phyloP scores from a whole-genome alignment of 1,140 invertebrate genomes.

The Drosophila saltans region DNA sequence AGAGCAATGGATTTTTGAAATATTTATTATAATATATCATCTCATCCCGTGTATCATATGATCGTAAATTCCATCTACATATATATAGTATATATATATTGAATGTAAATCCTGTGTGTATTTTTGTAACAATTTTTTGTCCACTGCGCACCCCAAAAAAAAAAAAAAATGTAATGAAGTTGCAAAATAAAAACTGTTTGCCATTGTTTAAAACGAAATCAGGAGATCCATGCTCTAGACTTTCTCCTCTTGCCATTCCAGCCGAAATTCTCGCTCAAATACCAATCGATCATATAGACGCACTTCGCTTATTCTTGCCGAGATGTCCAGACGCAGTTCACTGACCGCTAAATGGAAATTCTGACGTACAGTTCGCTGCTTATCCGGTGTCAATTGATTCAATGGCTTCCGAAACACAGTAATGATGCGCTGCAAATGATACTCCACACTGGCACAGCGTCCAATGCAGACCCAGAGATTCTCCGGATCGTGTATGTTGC shows the following conservation, averaged over 20 bases:
- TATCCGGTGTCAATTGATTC: conserved; percentile 69
- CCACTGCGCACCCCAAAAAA: conserved; percentile 49
- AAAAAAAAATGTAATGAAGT: conserved; percentile 11
- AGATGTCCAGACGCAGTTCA: conserved; percentile 77
- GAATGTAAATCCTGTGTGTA: conserved; percentile 46
- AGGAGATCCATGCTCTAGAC: conserved; percentile 28
- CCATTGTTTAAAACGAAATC: conserved; percentile 37
- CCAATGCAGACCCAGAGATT: conserved; percentile 80
- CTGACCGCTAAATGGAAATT: conserved; percentile 77
- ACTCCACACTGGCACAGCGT: conserved; percentile 75
- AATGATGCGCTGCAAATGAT: conserved; percentile 74
- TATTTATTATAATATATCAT: conserved; percentile 8
- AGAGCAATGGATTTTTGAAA: conserved; percentile 44
- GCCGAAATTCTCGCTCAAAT: conserved; percentile 76
- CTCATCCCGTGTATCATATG: conserved; percentile 8
- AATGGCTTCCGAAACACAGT: conserved; percentile 72
- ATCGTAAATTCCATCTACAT: conserved; percentile 5
- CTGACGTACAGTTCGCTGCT: conserved; percentile 71
- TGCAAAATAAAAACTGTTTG: conserved; percentile 66
- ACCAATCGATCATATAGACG: conserved; percentile 73
- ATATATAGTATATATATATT: conserved; percentile 36
- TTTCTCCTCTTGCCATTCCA: conserved; percentile 71
- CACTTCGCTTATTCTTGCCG: conserved; percentile 73
- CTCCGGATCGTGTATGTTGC: conserved; percentile 77
- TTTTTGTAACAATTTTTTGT: conserved; percentile 69